phyloP scores from a whole-genome alignment of 2,797 vertebrate species.

The Lithobates pipiens region DNA sequence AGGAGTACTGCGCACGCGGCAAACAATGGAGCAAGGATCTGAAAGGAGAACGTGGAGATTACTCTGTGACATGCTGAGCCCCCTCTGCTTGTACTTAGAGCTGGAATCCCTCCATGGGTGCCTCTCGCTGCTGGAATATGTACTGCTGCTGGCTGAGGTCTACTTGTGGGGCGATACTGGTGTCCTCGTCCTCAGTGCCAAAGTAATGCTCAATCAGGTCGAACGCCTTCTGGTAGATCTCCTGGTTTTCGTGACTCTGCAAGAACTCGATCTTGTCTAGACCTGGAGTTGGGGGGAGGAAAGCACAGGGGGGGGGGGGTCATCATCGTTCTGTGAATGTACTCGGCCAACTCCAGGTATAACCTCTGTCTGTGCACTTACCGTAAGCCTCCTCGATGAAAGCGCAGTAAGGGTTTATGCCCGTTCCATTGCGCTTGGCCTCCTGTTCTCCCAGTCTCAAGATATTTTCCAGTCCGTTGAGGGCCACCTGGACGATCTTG shows the following conservation, averaged over 20 bases:
- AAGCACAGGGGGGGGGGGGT: no score
- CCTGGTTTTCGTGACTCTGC: slow-evolving; percentile 97
- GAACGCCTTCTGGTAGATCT: slow-evolving; percentile 98
- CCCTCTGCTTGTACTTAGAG: slow-evolving; percentile 78
- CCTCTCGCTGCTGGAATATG: slow-evolving; percentile 98
- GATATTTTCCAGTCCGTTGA: slow-evolving; percentile 96
- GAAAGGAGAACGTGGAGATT: slow-evolving; percentile 77
- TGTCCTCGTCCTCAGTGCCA: slow-evolving; percentile 94
- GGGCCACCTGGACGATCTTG: slow-evolving; percentile 96
- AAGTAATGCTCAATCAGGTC: slow-evolving; percentile 98
- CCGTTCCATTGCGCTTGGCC: slow-evolving; percentile 87
- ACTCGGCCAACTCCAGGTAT: no score
- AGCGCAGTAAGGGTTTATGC: slow-evolving; percentile 96
- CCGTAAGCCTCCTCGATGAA: slow-evolving; percentile 97
- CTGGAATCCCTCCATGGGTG: slow-evolving; percentile 98
- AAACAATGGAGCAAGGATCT: slow-evolving; percentile 81
- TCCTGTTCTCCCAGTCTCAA: slow-evolving; percentile 94
- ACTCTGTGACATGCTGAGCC: slow-evolving; percentile 77
- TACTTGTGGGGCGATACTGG: slow-evolving; percentile 90
- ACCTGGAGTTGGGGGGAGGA: slow-evolving; percentile 74
- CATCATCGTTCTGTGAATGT: no score
- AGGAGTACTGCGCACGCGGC: slow-evolving; percentile 79
- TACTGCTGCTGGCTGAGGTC: slow-evolving; percentile 97
- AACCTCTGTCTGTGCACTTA: slow-evolving; percentile 66
- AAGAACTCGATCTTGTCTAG: slow-evolving; percentile 98